Base-by-base conservation (phyloP, 2,113 vertebrate species). In the Corydoras maculifer region DNA sequence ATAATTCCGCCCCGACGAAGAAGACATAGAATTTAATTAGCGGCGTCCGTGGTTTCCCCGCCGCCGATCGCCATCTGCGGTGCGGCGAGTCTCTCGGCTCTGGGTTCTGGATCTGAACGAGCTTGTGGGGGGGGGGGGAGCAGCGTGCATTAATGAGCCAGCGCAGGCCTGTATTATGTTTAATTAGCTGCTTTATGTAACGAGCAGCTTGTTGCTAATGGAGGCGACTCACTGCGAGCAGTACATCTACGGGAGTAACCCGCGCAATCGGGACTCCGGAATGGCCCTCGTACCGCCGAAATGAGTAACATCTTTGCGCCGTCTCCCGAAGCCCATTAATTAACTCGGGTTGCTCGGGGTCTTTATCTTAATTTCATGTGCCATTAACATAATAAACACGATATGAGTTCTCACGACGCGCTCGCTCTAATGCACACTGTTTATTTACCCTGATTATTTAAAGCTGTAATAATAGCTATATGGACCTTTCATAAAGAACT, bases 381-480 rank as follows among this genome's bases (percentile, higher is more conserved):
- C 93, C 95, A 98, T 98, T 98, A 97, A 93, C 95, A 99, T 99
- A 98, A 99, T 99, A 97, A 97, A 98, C 93, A 97, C 93, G 94
- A 96, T 25, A 25, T 25, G 18, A 25, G 18, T 25, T 94, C 94
- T 93, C 93, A 93, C 93, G 93, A 93, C 93, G 91, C 93, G 93
- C 96, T 96, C 91, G 91, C 88, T 94, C 93, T 97, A 96, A 99
- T 94, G 92, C 93, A 92, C 93, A 91, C 93, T 97, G 94, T 98
- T 98, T 98, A 96, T 97, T 98, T 95, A 91, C 92, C 91, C 93
- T 93, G 93, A 94, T 95, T 94, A 95, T 94, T 97, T 96, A 98
- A 98, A 96, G 92, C 94, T 93, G 89, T 71, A 86, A 91, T 94
- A 95, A 93, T 90, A 81, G 89, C 88, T 92, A 85, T 85, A 90